Base-by-base conservation (phyloP, 2,113 vertebrate genomes). In the Rhea pennata region DNA sequence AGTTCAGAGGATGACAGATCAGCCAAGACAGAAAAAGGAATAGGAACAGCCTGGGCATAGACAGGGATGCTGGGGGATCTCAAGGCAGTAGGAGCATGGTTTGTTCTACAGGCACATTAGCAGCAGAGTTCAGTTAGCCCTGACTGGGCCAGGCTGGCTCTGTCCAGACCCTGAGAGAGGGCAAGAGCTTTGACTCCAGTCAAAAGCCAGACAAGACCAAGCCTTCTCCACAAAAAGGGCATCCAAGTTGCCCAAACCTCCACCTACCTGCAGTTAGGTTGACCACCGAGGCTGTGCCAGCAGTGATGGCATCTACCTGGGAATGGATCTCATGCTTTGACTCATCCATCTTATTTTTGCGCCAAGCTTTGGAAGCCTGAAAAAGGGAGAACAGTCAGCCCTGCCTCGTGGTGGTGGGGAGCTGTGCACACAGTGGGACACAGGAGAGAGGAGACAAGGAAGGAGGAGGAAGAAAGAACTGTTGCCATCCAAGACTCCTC, bases 301-400 rank as follows among this genome's bases (percentile, higher is more conserved):
- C 99, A 27, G 99, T 99, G 96, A 99, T 99, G 95, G 99, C 99
- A 15, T 99, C 99, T 93, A 99, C 99, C 95, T 99, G 99, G 40
- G 99, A 99, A 86, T 99, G 99, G 96, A 99, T 99, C 98, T 99
- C 99, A 26, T 99, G 99, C 94, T 99, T 99, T 1, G 99, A 99
- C 94, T 99, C 99, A 53, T 99, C 99, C 99, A 99, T 99, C 97
- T 99, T 99, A 98, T 99, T 99, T 93, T 99, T 99, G 48, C 99
- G 98, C 99, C 99, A 99, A 27, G 99, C 99, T 98, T 99, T 99
- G 46, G 99, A 99, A 66, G 99, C 99, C 99, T 99, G 91, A 79
- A 80, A 82, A 65, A 5, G 40, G 22, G 20, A 79, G 27, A 95
- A 79, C 10, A 23, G 26, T 91, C 42, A 95, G 69, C 9, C 92